Evolutionary conservation across 2,797 vertebrate genomes (phyloP).

Genomic region (Oreortyx pictus): DNA sequence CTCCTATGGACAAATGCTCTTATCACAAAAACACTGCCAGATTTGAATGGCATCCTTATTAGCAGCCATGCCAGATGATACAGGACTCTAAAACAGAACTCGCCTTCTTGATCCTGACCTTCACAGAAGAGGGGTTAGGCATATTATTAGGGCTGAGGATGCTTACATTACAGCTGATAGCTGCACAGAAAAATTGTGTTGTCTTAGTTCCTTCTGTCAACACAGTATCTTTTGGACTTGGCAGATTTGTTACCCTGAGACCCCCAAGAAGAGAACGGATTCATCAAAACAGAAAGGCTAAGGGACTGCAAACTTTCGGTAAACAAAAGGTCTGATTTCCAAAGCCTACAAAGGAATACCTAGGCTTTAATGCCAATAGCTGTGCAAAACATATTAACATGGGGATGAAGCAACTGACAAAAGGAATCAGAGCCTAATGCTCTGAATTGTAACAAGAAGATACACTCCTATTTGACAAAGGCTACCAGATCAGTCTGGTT

Average conservation of each 20-base stretch:
- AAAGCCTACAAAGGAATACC: not conserved
- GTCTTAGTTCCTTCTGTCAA: slow-evolving; percentile 39
- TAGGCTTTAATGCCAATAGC: not conserved
- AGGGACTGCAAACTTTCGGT: not conserved
- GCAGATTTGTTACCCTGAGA: slow-evolving; percentile 23
- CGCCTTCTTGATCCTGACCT: slow-evolving; percentile 31
- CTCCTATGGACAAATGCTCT: slow-evolving; percentile 52
- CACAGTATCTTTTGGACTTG: slow-evolving; percentile 13
- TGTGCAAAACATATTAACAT: slow-evolving; percentile 35
- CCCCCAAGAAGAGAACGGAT: not conserved
- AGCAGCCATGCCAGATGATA: slow-evolving; percentile 41
- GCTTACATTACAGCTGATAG: slow-evolving; percentile 29
- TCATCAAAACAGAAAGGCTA: not conserved
- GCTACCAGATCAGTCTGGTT: not conserved
- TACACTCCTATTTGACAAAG: not conserved
- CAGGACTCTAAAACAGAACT: slow-evolving; percentile 49
- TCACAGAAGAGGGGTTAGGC: slow-evolving; percentile 34
- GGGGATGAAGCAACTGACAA: slow-evolving; percentile 20
- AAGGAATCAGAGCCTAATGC: slow-evolving; percentile 24
- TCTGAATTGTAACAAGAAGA: slow-evolving; percentile 23
- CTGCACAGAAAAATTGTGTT: slow-evolving; percentile 17
- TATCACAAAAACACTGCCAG: slow-evolving; percentile 50
- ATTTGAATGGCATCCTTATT: slow-evolving; percentile 54
- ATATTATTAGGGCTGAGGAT: slow-evolving; percentile 52
- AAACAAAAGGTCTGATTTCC: not conserved